Percentiles rank a stretch among this genome's conserved stretches.
These are phyloP conservation scores for Choloepus hoffmanni DNA, from an alignment of 2,113 vertebrate genomes.

Conservation along the genomic window DNA sequence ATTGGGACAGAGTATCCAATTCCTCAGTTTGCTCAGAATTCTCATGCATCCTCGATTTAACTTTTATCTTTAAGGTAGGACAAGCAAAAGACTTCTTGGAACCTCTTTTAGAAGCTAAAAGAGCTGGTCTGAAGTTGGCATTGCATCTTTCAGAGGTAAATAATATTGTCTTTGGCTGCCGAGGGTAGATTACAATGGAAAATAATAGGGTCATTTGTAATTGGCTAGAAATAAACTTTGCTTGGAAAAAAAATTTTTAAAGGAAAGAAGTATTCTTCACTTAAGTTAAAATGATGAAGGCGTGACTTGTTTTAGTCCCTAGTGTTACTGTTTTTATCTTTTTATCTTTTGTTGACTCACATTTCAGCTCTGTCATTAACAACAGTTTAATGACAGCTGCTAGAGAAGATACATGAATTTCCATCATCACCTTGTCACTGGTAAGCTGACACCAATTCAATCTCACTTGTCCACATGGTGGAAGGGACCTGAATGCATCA, in stretches of 20 bases:
- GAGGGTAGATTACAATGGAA: slow-evolving; percentile 35
- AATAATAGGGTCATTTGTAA: slow-evolving; percentile 47
- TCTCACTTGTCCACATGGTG: background rate
- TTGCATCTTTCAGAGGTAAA: slow-evolving; percentile 97
- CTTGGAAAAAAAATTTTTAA: slow-evolving; percentile 56
- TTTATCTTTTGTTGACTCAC: background rate
- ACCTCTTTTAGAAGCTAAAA: slow-evolving; percentile 92
- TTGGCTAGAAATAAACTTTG: slow-evolving; percentile 42
- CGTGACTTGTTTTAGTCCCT: slow-evolving; percentile 35
- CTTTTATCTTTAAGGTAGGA: slow-evolving; percentile 89
- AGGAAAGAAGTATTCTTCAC: slow-evolving; percentile 1
- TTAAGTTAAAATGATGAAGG: slow-evolving; percentile 60
- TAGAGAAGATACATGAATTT: slow-evolving; percentile 43
- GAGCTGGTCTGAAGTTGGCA: slow-evolving; percentile 93
- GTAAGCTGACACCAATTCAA: background rate
- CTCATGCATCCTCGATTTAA: slow-evolving; percentile 40
- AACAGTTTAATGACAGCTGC: slow-evolving; percentile 1
- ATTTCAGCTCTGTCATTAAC: slow-evolving; percentile 4
- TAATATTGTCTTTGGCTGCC: slow-evolving; percentile 38
- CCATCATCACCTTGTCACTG: background rate
- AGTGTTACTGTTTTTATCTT: slow-evolving; percentile 19
- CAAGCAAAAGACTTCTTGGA: slow-evolving; percentile 92
- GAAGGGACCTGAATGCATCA: background rate
- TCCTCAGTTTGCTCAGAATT: slow-evolving; percentile 34
- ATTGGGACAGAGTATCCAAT: background rate